phyloP scores from a whole-genome alignment of 2,888 invertebrate species.

The Drosophila yooni region DNA sequence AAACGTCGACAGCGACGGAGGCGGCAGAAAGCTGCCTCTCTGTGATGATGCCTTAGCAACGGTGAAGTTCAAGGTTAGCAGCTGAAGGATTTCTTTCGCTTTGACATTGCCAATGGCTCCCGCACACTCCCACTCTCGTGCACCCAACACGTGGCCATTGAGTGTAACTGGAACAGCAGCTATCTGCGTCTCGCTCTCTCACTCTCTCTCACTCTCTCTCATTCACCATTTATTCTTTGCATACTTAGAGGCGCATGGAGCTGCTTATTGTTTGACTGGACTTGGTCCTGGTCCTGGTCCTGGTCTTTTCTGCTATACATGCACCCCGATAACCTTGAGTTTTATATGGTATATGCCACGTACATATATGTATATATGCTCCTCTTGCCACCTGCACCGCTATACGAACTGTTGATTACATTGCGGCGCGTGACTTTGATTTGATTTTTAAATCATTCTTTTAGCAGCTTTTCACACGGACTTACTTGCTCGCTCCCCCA shows the following conservation, averaged over 20 bases:
- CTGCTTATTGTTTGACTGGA: slow-evolving; percentile 61
- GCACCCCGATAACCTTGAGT: slow-evolving; percentile 47
- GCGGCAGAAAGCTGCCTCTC: slow-evolving; percentile 34
- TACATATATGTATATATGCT: not conserved
- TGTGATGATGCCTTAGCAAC: slow-evolving; percentile 63
- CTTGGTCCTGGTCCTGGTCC: slow-evolving; percentile 29
- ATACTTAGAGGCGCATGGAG: slow-evolving; percentile 70
- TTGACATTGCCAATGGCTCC: slow-evolving; percentile 57
- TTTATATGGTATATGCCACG: slow-evolving; percentile 14
- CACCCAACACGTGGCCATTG: slow-evolving; percentile 47
- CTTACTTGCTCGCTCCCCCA: slow-evolving; percentile 12
- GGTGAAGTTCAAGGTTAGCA: slow-evolving; percentile 83
- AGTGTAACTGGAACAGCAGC: slow-evolving; percentile 33
- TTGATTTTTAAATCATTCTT: slow-evolving; percentile 81
- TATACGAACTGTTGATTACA: slow-evolving; percentile 65
- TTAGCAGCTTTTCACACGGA: slow-evolving; percentile 56
- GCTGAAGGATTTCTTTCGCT: slow-evolving; percentile 62
- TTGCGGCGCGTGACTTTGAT: slow-evolving; percentile 83
- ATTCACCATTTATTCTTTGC: slow-evolving; percentile 40
- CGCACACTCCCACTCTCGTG: slow-evolving; percentile 14
- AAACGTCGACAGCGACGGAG: slow-evolving; percentile 1
- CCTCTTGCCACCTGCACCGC: not conserved
- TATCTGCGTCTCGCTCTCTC: not conserved
- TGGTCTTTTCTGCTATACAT: slow-evolving; percentile 41
- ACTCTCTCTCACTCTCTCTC: not conserved